Percentiles rank a stretch among this genome's conserved stretches.
phyloP scores from a whole-genome alignment of 2,797 vertebrate species.

The Monodelphis domestica region DNA sequence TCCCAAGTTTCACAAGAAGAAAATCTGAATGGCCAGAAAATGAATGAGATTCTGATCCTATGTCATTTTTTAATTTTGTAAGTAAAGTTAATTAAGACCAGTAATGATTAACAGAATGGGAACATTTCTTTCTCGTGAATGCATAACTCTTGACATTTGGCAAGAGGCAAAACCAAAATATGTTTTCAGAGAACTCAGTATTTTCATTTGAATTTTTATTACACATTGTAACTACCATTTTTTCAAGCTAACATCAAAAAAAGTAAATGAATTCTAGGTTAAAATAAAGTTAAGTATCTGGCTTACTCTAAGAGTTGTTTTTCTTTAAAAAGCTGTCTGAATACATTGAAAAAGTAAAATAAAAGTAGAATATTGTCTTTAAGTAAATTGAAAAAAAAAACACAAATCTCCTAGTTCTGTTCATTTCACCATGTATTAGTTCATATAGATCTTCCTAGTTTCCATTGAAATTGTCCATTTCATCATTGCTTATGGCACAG shows the following conservation, averaged over 20 bases:
- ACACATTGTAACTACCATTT: neutral
- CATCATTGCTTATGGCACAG: neutral
- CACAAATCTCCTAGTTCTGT: neutral
- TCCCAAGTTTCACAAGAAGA: neutral
- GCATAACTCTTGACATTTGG: neutral
- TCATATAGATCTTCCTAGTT: neutral
- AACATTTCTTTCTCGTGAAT: neutral
- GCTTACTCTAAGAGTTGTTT: neutral
- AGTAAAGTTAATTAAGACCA: neutral
- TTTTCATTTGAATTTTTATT: neutral
- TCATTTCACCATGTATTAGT: neutral
- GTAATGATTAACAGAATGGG: neutral
- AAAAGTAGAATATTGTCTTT: neutral
- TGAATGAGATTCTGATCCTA: neutral
- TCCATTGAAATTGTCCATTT: neutral
- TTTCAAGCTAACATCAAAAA: neutral
- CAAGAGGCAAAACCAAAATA: slow-evolving; percentile 12
- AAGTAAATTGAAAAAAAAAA: neutral
- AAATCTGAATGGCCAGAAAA: neutral
- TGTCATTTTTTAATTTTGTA: neutral
- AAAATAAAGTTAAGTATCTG: neutral
- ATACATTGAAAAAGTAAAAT: neutral
- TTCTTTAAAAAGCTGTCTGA: neutral
- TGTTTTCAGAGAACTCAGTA: neutral
- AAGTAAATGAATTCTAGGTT: neutral